phyloP scores from a whole-genome alignment of 1,140 invertebrate species.

The Pseudomyrmex cubaensis region DNA sequence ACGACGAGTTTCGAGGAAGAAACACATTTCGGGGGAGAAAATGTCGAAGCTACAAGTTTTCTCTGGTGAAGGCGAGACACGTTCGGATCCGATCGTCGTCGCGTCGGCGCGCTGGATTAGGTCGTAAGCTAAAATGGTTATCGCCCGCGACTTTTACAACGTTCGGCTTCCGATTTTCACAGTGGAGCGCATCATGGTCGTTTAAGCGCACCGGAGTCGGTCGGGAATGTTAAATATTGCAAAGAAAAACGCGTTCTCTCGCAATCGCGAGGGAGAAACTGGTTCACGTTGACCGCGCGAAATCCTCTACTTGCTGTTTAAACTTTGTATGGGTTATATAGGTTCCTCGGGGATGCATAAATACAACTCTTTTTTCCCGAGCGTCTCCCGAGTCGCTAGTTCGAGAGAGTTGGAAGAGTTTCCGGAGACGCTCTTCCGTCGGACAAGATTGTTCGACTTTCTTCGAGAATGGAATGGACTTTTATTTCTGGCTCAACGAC shows the following conservation, averaged over 20 bases:
- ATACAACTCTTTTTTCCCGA: conserved; percentile 36
- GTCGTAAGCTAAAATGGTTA: conserved; percentile 41
- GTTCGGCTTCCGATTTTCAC: background rate
- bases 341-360: conserved; percentile 18
- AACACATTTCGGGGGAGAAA: background rate
- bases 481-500: background rate
- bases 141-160: conserved; percentile 41
- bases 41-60: conserved; percentile 5
- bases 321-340: conserved; percentile 32
- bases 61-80: background rate
- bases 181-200: background rate
- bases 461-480: background rate
- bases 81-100: conserved; percentile 11
- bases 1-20: background rate
- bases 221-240: conserved; percentile 7
- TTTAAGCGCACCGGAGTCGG: conserved; percentile 20
- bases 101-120: background rate
- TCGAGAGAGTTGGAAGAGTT: conserved; percentile 18
- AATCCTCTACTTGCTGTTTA: conserved; percentile 18
- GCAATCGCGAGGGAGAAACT: conserved; percentile 26
- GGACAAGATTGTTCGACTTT: background rate
- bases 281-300: background rate
- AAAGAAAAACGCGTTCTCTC: conserved; percentile 23
- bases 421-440: background rate
- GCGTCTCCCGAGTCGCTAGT: background rate